phyloP scores from a whole-genome alignment of 2,888 invertebrate species.

The Ferrisia virgata region DNA sequence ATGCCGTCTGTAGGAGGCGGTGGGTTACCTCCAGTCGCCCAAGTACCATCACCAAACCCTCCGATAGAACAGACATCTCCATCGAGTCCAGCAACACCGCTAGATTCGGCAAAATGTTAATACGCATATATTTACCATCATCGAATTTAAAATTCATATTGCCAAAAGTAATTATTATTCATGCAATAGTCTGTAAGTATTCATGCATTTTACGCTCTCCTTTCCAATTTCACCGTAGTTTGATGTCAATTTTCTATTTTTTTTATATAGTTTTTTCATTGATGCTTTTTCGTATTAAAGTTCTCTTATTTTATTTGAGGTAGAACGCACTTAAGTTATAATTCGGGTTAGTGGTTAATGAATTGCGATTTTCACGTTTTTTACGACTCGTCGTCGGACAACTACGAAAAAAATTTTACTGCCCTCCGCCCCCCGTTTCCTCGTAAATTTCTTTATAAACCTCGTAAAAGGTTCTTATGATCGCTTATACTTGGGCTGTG shows the following conservation, averaged over 20 bases:
- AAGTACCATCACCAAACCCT: slow-evolving; percentile 47
- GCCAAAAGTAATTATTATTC: not conserved
- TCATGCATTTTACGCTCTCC: not conserved
- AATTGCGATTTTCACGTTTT: not conserved
- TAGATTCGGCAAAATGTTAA: slow-evolving; percentile 47
- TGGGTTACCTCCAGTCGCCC: slow-evolving; percentile 46
- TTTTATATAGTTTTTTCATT: too few relatives aligned
- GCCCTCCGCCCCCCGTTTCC: not conserved
- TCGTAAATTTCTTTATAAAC: not conserved
- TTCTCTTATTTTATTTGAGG: not conserved
- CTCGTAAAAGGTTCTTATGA: not conserved
- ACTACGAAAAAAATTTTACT: not conserved
- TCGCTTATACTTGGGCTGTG: slow-evolving; percentile 40
- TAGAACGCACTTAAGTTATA: not conserved
- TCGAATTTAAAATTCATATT: not conserved
- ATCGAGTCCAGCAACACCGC: slow-evolving; percentile 45
- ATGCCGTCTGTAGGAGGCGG: slow-evolving; percentile 38
- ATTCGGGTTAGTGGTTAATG: not conserved
- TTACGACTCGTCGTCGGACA: not conserved
- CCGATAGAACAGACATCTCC: slow-evolving; percentile 43
- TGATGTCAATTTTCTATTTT: not conserved
- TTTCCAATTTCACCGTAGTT: not conserved
- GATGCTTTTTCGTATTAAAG: not conserved
- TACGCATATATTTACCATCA: not conserved
- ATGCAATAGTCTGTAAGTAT: not conserved